A percentile compares a stretch with the other conserved stretches of the same genome.
These are phyloP conservation scores for Pogonomyrmex californicus DNA, from an alignment of 1,140 invertebrate genomes.

Conservation along the genomic window DNA sequence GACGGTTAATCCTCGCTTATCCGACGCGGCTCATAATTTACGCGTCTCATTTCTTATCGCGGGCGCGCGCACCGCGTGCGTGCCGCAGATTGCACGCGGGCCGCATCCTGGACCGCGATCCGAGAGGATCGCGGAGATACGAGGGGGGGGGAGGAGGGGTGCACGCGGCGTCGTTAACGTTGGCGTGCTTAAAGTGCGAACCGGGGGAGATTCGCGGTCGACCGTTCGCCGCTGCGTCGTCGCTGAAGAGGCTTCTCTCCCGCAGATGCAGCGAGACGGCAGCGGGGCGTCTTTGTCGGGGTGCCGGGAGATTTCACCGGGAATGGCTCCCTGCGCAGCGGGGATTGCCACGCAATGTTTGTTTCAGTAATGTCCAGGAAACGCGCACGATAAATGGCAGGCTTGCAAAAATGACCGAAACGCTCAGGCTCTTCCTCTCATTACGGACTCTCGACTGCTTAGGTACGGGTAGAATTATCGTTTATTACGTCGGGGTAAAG, in stretches of 20 bases:
- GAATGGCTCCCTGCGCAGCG: constrained; percentile 40
- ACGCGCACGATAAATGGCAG: constrained; percentile 43
- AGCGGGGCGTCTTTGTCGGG: constrained; percentile 52
- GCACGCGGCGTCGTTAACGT: constrained; percentile 30
- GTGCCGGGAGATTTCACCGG: constrained; percentile 41
- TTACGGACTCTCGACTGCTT: not conserved
- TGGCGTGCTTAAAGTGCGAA: not conserved
- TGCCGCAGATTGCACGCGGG: constrained; percentile 27
- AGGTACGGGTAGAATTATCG: constrained; percentile 15
- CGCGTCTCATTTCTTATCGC: constrained; percentile 51
- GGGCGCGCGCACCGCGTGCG: constrained; percentile 25
- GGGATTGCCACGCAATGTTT: constrained; percentile 50
- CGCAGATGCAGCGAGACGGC: not conserved
- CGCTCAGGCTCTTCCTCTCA: constrained; percentile 30
- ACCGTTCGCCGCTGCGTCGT: not conserved
- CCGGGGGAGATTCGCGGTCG: not conserved
- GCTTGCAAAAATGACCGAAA: constrained; percentile 32
- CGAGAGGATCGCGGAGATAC: constrained; percentile 1
- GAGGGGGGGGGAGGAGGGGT: not conserved
- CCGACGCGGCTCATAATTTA: constrained; percentile 35
- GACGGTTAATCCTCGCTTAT: constrained; percentile 28
- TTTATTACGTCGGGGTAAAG: not conserved
- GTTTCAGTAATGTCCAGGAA: constrained; percentile 55
- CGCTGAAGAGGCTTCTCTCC: not conserved
- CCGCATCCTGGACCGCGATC: constrained; percentile 25